These are phyloP conservation scores for Entomyzon cyanotis DNA, from an alignment of 2,113 vertebrate species.

Conservation along the genomic window DNA sequence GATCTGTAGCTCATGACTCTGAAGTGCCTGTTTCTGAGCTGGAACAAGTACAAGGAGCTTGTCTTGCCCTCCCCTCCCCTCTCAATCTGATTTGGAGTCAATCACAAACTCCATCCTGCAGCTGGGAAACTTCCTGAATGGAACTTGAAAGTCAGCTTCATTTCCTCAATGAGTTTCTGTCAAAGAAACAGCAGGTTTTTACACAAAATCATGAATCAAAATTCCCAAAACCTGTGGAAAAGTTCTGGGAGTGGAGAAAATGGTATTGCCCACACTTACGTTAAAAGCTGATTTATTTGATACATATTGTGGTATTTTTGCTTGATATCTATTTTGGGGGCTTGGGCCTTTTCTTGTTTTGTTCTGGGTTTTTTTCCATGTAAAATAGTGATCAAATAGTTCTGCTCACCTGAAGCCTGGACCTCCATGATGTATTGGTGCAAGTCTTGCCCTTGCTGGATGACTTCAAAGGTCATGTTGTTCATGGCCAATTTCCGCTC, in stretches of 20 bases:
- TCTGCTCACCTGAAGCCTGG: slow-evolving; percentile 90
- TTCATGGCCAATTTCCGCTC: slow-evolving; percentile 95
- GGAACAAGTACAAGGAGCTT: background rate
- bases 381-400: background rate
- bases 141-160: background rate
- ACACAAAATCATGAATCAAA: background rate
- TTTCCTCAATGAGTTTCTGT: background rate
- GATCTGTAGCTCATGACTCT: background rate
- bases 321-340: background rate
- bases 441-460: slow-evolving; percentile 96
- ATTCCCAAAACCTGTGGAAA: background rate
- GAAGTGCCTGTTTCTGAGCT: background rate
- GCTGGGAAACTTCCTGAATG: background rate
- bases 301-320: background rate
- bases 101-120: background rate
- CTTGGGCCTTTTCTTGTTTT: background rate
- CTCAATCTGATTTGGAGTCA: background rate
- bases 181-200: background rate
- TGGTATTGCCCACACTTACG: background rate
- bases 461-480: slow-evolving; percentile 98
- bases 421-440: slow-evolving; percentile 99
- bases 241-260: background rate
- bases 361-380: background rate
- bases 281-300: background rate
- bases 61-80: background rate